Conservation (phyloP, 2,113 vertebrate species). For the Muntiacus muntjak region DNA sequence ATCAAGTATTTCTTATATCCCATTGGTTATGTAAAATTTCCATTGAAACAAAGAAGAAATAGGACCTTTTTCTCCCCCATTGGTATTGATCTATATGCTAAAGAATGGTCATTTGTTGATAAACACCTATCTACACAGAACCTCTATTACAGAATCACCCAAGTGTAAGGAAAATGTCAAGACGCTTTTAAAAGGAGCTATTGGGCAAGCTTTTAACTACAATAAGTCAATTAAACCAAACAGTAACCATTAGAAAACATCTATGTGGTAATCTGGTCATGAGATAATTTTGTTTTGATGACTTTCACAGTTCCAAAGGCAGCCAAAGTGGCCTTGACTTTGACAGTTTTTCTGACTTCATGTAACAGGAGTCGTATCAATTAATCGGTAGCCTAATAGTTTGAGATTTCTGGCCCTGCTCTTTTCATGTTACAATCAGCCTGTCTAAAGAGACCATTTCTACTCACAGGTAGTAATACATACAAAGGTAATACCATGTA, state of each 20-base stretch:
- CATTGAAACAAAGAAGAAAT: background rate
- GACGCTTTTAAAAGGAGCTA: background rate
- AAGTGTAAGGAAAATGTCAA: background rate
- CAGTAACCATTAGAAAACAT: background rate
- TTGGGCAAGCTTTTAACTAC: background rate
- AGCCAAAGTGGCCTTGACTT: background rate
- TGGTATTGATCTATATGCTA: background rate
- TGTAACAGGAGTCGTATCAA: background rate
- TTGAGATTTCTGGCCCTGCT: background rate
- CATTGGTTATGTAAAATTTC: background rate
- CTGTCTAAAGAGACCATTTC: background rate
- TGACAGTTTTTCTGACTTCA: slow-evolving; percentile 25
- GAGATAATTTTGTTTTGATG: slow-evolving; percentile 15
- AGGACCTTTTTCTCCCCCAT: background rate
- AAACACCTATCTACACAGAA: background rate
- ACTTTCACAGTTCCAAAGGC: background rate
- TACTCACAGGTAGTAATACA: background rate
- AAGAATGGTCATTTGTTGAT: background rate
- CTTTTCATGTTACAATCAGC: background rate
- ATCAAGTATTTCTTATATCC: background rate
- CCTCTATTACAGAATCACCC: background rate
- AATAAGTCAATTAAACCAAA: slow-evolving; percentile 12
- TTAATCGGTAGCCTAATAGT: background rate
- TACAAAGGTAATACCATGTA: background rate
- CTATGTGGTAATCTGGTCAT: background rate